Evolutionary conservation across 1,140 invertebrate species (phyloP), one percentile per base, ranked within the genome.

Genomic region (Teleogryllus occipitalis): DNA sequence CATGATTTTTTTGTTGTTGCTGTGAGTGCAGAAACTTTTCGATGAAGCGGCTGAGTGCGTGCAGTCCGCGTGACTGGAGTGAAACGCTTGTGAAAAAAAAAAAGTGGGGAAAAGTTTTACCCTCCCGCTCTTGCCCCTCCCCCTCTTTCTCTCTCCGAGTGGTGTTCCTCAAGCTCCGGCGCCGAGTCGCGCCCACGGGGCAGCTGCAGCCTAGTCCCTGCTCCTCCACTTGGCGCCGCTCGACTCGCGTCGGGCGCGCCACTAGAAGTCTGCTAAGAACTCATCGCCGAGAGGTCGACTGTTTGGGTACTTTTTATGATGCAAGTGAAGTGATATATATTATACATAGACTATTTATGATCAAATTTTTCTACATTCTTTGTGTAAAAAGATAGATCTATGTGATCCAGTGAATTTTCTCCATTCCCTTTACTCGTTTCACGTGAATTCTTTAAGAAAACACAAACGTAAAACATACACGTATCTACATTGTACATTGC

Each of bases 281-380:
- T 75, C 22, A 75, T 15, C 15, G n/a, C 22, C 10, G 47, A 48
- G n/a, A 15, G 47, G 21, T 0, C 48, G 14, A 54, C 47, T 77
- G 15, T 54, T n/a, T 48, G 76, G 22, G 7, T 21, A n/a, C n/a
- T 48, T 77, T 77, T 54, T 18, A 49, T 22, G n/a, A 21, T 47
- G 1, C 7, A 48, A n/a, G 48, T 22, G 54, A 65, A 8, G 76
- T 75, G 8, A 76, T 18, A 76, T n/a, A 14, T 76, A 46, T 18
- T 47, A 49, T 47, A n/a, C 47, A 47, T 47, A 18, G n/a, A 77
- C 47, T 49, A 8, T 18, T 54, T 47, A 47, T 77, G n/a, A 54
- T 21, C 4, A 54, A 15, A 48, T 54, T 77, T 77, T 77, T 22
- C 15, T 76, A 76, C 76, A 27, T 14, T 47, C 75, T 76, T 76